A percentile compares a stretch with the other conserved stretches of the same genome.
Conservation (phyloP, 37 sponge, comb jelly and placozoan genomes). For the Sycon ciliatum region DNA sequence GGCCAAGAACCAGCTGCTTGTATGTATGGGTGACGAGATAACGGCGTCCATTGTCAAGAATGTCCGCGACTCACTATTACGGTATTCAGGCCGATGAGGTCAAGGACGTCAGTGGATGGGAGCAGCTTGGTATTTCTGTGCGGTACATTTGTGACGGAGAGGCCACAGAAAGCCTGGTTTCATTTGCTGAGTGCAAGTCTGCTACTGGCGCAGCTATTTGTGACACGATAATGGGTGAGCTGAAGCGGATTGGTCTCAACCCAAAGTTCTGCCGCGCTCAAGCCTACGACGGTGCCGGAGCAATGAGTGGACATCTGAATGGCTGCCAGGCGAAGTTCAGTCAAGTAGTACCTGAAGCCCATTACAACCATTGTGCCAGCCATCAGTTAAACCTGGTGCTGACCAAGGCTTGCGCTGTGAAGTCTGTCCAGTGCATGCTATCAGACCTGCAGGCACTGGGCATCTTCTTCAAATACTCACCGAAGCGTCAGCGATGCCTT, state of each 20-base stretch:
- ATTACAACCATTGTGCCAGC: slow-evolving; percentile 34
- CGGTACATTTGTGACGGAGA: slow-evolving; percentile 16
- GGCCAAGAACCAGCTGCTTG: slow-evolving; percentile 32
- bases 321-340: slow-evolving; percentile 13
- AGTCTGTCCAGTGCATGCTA: slow-evolving; percentile 24
- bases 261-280: background rate
- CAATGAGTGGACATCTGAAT: slow-evolving; percentile 14
- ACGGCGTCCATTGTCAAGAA: background rate
- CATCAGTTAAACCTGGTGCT: slow-evolving; percentile 34
- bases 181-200: slow-evolving; percentile 12
- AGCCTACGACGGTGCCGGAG: slow-evolving; percentile 35
- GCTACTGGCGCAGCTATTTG: slow-evolving; percentile 25
- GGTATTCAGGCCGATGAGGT: slow-evolving; percentile 13
- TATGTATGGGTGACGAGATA: slow-evolving; percentile 11
- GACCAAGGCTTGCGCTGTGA: slow-evolving; percentile 8
- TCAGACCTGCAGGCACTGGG: slow-evolving; percentile 15
- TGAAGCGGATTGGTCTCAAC: background rate
- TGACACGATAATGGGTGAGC: background rate
- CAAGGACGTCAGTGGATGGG: slow-evolving; percentile 17
- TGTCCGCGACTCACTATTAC: background rate
- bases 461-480: slow-evolving; percentile 17
- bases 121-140: slow-evolving; percentile 23
- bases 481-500: background rate
- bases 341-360: background rate
- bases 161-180: slow-evolving; percentile 13